Evolutionary conservation across 2,888 invertebrate genomes (phyloP), one percentile per base, ranked within the genome.

Genomic region (Eilema caniola): DNA sequence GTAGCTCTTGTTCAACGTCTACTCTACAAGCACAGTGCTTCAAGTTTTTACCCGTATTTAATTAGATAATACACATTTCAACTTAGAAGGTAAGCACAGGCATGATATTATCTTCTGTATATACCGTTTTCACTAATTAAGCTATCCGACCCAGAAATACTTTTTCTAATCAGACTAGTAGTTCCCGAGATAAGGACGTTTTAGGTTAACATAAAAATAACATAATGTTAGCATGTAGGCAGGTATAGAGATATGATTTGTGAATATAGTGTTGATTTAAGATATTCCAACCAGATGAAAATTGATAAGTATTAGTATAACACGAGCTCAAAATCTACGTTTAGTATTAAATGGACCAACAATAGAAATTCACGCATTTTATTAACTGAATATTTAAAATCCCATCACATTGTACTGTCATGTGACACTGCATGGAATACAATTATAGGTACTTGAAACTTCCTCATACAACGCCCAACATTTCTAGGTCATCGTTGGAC

Each of bases 401-500:
- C 64, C 47, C 67, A 69, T 62, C 57, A 61, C 63, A 65, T 68
- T 59, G 62, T 69, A 61, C 53, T 24, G 25, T 75, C 71, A 66
- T 63, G 56, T 72, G 69, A 73, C 77, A 69, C 33, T 61, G 65
- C 59, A 66, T 60, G 75, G 73, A 72, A 71, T 62, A 78, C 74
- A 82, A 80, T 77, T 72, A 60, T 73, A 66, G 66, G 63, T 79
- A 76, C 74, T 80, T 76, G 72, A 72, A 72, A 82, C 79, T 81
- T 79, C 82, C 78, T 79, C 70, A 67, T 71, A 75, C 73, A 78
- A 75, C 69, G 72, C 69, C 56, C 70, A 57, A 33, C 69, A 47
- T 81, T 82, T 83, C 75, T 83, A 69, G 83, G 83, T 83, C 82
- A 83, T 64, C 68, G 70, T 73, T 72, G 70, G 69, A 73, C 72